Conservation (phyloP, 2,797 vertebrate species). For the Ibycter americanus region DNA sequence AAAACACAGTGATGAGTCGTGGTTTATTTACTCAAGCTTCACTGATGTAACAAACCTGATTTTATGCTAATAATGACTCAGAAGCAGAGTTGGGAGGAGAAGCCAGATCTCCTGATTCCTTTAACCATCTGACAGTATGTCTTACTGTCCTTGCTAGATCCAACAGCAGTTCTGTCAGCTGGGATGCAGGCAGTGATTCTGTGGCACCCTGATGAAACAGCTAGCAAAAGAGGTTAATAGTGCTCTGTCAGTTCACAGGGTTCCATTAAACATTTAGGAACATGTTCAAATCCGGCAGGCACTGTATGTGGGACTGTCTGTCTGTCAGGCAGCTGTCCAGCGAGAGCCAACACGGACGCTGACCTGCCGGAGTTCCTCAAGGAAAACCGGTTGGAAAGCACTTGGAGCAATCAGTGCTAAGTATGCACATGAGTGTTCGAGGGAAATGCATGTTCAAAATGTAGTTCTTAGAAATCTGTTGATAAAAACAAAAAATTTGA, state of each 20-base stretch:
- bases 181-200: neutral
- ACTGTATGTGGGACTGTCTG: neutral
- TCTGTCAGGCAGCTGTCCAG: neutral
- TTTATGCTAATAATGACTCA: constrained; percentile 66
- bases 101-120: constrained; percentile 45
- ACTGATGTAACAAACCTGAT: constrained; percentile 70
- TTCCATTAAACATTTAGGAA: neutral
- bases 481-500: constrained; percentile 30
- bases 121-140: neutral
- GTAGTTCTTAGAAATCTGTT: constrained; percentile 32
- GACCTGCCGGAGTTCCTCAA: neutral
- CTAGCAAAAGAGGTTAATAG: neutral
- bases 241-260: neutral
- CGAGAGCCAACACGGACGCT: neutral
- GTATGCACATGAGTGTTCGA: neutral
- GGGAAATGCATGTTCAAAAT: constrained; percentile 29
- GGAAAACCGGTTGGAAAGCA: neutral
- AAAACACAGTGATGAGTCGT: constrained; percentile 54
- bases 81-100: constrained; percentile 50
- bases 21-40: constrained; percentile 68
- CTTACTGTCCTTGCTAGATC: neutral
- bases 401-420: constrained; percentile 1
- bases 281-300: neutral
- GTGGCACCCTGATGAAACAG: neutral
- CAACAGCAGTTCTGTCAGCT: neutral